Conservation (phyloP, 2,797 vertebrate genomes). For the Hippopotamyrus pictus region DNA sequence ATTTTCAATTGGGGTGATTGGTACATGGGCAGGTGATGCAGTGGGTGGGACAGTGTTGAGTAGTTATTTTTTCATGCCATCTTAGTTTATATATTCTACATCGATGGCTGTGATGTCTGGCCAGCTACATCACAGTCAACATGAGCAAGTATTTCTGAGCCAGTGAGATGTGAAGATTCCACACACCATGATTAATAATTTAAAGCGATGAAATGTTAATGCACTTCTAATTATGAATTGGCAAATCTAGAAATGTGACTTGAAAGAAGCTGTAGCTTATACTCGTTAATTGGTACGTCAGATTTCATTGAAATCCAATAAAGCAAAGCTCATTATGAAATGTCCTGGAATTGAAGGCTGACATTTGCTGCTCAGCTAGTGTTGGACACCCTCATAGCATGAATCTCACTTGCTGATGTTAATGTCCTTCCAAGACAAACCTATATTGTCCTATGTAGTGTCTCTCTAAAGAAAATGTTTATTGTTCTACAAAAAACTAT, state of each 20-base stretch:
- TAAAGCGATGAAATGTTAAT: background rate
- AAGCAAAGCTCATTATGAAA: background rate
- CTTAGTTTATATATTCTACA: background rate
- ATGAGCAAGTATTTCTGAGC: background rate
- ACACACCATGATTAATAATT: background rate
- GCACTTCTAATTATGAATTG: background rate
- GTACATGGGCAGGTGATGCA: background rate
- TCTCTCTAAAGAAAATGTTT: background rate
- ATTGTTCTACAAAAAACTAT: background rate
- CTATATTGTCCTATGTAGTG: background rate
- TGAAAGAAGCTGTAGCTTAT: background rate
- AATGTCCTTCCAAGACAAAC: background rate
- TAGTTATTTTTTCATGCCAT: background rate
- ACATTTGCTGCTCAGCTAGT: background rate
- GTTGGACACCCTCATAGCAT: background rate
- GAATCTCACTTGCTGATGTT: background rate
- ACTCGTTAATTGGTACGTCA: background rate
- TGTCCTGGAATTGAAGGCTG: background rate
- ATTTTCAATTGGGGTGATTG: background rate
- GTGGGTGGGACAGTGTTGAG: background rate
- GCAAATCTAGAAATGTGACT: background rate
- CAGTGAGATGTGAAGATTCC: background rate
- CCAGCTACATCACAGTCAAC: background rate
- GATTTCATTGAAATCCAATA: background rate
- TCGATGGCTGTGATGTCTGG: background rate